phyloP scores from a whole-genome alignment of 2,888 invertebrate species.

The Saturnia pavonia region DNA sequence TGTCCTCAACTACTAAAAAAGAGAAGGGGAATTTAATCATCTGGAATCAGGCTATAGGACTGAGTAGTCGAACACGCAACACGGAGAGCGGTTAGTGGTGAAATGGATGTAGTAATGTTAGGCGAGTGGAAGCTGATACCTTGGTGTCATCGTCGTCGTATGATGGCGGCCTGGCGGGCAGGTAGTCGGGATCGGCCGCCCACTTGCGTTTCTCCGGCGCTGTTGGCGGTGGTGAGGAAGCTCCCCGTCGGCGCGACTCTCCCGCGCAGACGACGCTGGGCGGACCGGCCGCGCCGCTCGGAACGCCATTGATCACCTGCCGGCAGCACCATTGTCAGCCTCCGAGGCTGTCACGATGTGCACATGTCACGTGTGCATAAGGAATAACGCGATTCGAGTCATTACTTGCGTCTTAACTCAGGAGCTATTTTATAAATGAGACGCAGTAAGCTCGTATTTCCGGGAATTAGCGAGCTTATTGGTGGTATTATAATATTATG shows the following conservation, averaged over 20 bases:
- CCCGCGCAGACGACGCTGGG: slow-evolving; percentile 42
- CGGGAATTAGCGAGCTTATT: no score
- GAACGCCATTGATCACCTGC: slow-evolving; percentile 75
- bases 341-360: slow-evolving; percentile 7
- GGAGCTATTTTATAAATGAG: no score
- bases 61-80: slow-evolving; percentile 11
- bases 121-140: slow-evolving; percentile 43
- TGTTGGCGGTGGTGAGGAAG: slow-evolving; percentile 76
- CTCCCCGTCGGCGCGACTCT: slow-evolving; percentile 68
- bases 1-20: neutral
- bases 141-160: slow-evolving; percentile 71
- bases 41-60: neutral
- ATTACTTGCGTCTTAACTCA: no score
- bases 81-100: neutral
- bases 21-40: neutral
- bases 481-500: neutral
- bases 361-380: neutral
- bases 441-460: no score
- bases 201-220: slow-evolving; percentile 88
- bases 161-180: slow-evolving; percentile 52
- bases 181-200: slow-evolving; percentile 69
- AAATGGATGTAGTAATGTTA: neutral
- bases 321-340: slow-evolving; percentile 26
- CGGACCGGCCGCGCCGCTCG: slow-evolving; percentile 44
- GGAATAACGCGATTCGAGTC: neutral